phyloP scores from a whole-genome alignment of 1,140 invertebrate species.

The Lepeophtheirus salmonis region DNA sequence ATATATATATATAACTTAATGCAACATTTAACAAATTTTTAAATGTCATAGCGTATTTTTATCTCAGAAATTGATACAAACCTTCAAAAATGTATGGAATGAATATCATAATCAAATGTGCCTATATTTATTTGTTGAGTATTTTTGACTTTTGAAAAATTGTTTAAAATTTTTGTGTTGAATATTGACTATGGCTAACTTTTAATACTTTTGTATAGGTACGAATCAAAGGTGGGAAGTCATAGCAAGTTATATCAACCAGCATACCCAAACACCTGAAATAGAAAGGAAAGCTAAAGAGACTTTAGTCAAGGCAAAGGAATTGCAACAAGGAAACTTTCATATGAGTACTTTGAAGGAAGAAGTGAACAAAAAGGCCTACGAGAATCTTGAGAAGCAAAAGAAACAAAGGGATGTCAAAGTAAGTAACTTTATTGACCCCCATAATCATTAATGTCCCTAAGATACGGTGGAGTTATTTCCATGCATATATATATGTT shows the following conservation, averaged over 20 bases:
- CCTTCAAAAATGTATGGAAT: no score
- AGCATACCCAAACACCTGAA: slow-evolving; percentile 42
- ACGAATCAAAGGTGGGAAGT: slow-evolving; percentile 57
- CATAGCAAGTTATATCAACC: slow-evolving; percentile 84
- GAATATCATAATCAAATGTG: no score
- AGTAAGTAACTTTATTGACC: slow-evolving; percentile 24
- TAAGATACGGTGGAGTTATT: neutral
- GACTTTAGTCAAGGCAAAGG: slow-evolving; percentile 84
- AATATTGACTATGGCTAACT: no score
- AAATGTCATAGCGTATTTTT: no score
- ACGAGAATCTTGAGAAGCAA: slow-evolving; percentile 69
- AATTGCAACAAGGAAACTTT: slow-evolving; percentile 72
- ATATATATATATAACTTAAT: no score
- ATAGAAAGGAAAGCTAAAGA: slow-evolving; percentile 53
- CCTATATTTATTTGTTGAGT: no score
- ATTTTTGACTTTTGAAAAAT: no score
- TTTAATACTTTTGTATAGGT: slow-evolving; percentile 17
- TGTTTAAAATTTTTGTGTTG: no score
- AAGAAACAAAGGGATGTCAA: slow-evolving; percentile 43
- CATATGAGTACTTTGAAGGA: slow-evolving; percentile 61
- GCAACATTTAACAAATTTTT: no score
- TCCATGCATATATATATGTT: neutral
- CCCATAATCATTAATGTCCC: neutral
- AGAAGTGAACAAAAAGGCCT: slow-evolving; percentile 63
- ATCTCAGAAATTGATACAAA: no score